Base-by-base conservation (phyloP, 1,140 invertebrate species). In the Asobara japonica region DNA sequence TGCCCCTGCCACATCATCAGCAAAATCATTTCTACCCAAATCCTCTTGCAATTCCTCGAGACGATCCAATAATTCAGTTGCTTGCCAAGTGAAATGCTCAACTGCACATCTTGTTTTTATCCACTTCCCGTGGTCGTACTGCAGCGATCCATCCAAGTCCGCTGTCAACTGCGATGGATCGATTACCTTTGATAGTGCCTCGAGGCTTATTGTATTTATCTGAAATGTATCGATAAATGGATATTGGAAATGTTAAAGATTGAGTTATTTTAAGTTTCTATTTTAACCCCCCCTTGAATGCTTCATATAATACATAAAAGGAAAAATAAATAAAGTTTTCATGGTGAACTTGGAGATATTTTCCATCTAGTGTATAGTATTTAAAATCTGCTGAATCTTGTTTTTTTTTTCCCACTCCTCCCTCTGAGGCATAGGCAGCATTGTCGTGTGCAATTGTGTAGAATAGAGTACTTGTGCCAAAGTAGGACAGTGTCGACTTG, bases 91-190 rank as follows among this genome's bases (percentile, higher is more conserved):
- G 83, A 98, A 97, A 82, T 98, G 96, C 88, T 99, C 97, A 71
- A 98, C 90, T 65, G 95, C 95, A 84, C 98, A 85, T 88, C 97
- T 90, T 29, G 96, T 92, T 79, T 99, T 96, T 76, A 98, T 96
- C 97, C 97, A 99, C 80, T 96, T 94, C 76, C 94, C 91, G 89
- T 99, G 97, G 85, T 99, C 96, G 88, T 99, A 99, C 77, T 93
- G 91, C 74, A 98, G 89, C 8, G 94, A 94, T 38, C 97, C 97
- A 79, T 98, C 97, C 83, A 99, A 92, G 85, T 99, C 97, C 10
- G 91, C 87, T 0, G 97, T 98, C 65, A 99, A 88, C 87, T 99
- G 97, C 78, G 93, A 91, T 27, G 93, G 91, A 84, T 99, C 97
- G 82, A 98, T 94, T 66, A 95, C 93, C 88, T 98, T 98, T 65